These are phyloP conservation scores for Parnassius smintheus DNA, from an alignment of 2,888 invertebrate species.

Conservation along the genomic window DNA sequence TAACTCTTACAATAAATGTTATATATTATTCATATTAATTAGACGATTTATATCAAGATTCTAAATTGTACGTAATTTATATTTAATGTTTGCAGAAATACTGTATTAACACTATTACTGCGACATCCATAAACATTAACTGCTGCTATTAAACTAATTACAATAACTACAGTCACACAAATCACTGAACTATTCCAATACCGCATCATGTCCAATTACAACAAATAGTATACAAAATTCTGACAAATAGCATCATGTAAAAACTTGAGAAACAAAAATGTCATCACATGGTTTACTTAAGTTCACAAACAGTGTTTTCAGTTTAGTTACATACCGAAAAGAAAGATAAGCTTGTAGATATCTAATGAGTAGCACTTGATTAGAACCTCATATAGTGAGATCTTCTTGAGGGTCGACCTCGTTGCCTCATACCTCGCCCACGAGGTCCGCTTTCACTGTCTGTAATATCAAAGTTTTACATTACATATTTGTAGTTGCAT, in stretches of 20 bases:
- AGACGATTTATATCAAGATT: not conserved
- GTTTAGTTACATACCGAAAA: not conserved
- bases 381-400: conserved; percentile 67
- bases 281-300: conserved; percentile 4
- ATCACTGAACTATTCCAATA: conserved; percentile 6
- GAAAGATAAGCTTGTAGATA: not conserved
- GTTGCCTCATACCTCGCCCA: conserved; percentile 64
- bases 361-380: conserved; percentile 21
- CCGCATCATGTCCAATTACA: conserved; percentile 1
- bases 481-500: not conserved
- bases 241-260: conserved; percentile 5
- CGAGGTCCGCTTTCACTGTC: conserved; percentile 71
- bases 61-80: not conserved
- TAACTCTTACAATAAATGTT: not conserved
- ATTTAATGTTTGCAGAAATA: not conserved
- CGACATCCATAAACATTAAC: not conserved
- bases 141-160: not conserved
- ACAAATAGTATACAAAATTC: conserved; percentile 8
- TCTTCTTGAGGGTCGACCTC: conserved; percentile 63
- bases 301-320: conserved; percentile 2
- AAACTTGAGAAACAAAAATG: not conserved
- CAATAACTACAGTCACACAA: no score
- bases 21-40: not conserved
- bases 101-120: conserved; percentile 1
- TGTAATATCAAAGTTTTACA: conserved; percentile 37